phyloP scores from a whole-genome alignment of 2,888 invertebrate genomes.

The Herminia tarsipennalis region DNA sequence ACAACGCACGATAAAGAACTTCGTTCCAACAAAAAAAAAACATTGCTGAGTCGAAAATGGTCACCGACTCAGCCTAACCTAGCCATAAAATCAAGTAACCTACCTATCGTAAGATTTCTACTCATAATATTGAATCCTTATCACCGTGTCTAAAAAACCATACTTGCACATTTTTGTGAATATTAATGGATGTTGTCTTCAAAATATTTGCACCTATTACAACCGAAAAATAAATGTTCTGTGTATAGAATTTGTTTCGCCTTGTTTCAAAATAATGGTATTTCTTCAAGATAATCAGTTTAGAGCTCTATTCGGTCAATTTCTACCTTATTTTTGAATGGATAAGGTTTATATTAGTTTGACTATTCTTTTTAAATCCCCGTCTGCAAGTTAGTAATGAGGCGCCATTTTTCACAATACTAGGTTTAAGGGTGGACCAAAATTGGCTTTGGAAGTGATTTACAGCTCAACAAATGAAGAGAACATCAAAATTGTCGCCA shows the following conservation, averaged over 20 bases:
- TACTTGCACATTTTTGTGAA: too few relatives aligned
- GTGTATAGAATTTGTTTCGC: conserved; percentile 4
- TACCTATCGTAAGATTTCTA: too few relatives aligned
- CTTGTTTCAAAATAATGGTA: conserved; percentile 7
- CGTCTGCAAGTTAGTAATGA: conserved; percentile 3
- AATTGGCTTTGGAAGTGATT: conserved; percentile 15
- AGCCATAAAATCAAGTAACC: too few relatives aligned
- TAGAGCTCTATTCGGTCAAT: not conserved
- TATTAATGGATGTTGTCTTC: too few relatives aligned
- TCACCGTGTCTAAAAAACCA: too few relatives aligned
- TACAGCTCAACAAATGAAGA: conserved; percentile 3
- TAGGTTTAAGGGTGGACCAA: conserved; percentile 5
- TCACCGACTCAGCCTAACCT: too few relatives aligned
- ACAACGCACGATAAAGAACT: too few relatives aligned
- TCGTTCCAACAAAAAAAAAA: too few relatives aligned
- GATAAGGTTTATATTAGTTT: conserved; percentile 8
- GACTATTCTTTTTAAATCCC: not conserved
- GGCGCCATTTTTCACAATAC: conserved; percentile 15
- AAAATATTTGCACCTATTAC: conserved; percentile 2
- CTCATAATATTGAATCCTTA: too few relatives aligned
- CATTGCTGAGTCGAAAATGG: too few relatives aligned
- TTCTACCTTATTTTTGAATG: not conserved
- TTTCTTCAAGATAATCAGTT: conserved; percentile 7
- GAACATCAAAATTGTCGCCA: not conserved
- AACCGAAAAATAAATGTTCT: conserved; percentile 4